These are phyloP conservation scores for Psettodes erumei DNA, from an alignment of 2,113 vertebrate genomes.

Conservation along the genomic window DNA sequence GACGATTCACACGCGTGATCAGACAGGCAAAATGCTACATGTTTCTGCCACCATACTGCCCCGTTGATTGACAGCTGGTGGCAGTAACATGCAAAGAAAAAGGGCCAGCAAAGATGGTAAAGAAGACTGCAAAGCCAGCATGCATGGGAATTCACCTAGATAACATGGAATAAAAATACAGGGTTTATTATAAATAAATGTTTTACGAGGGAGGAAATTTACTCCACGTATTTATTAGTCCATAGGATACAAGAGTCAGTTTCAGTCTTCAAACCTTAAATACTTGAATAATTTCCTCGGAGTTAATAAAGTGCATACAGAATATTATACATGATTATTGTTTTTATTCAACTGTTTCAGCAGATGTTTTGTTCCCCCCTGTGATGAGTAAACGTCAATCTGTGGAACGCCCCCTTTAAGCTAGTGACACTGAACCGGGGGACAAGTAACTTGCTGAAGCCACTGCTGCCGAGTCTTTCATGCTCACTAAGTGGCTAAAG, in stretches of 20 bases:
- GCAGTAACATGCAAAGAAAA: too few relatives aligned
- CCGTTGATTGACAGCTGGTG: too few relatives aligned
- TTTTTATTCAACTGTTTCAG: not conserved
- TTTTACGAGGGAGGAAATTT: not conserved
- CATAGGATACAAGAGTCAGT: too few relatives aligned
- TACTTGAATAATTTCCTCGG: not conserved
- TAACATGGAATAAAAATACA: too few relatives aligned
- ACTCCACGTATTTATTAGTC: too few relatives aligned
- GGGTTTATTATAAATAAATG: not conserved
- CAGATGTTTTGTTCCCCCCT: not conserved
- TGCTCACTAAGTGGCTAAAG: not conserved
- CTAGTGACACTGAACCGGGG: not conserved
- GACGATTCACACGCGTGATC: too few relatives aligned
- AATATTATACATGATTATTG: not conserved
- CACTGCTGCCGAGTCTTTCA: not conserved
- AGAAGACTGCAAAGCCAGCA: too few relatives aligned
- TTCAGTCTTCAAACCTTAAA: not conserved
- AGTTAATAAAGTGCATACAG: not conserved
- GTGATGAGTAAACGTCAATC: constrained; percentile 1
- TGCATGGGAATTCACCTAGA: too few relatives aligned
- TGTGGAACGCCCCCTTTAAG: constrained; percentile 1
- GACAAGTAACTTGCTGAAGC: constrained; percentile 6
- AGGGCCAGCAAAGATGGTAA: too few relatives aligned
- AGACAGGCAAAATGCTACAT: too few relatives aligned
- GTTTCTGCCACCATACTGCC: too few relatives aligned